Conservation (phyloP, 2,888 invertebrate species). For the Drepana falcataria region DNA sequence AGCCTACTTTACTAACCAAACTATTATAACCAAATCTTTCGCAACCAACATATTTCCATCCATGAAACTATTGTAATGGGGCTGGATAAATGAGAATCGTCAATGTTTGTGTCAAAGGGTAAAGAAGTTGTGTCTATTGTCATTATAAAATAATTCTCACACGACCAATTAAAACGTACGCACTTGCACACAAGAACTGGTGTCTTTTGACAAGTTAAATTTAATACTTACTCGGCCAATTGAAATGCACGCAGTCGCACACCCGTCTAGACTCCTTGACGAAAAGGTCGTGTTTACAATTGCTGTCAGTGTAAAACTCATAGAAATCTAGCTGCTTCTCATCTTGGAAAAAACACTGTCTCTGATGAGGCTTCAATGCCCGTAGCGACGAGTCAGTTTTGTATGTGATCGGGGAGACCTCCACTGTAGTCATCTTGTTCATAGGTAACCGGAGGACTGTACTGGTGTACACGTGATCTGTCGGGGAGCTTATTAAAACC, state of each 20-base stretch:
- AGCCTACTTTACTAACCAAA: too few species aligned
- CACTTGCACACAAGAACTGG: neutral
- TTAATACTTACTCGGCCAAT: conserved; percentile 62
- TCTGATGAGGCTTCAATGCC: conserved; percentile 42
- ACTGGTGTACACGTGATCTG: conserved; percentile 64
- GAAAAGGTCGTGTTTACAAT: conserved; percentile 74
- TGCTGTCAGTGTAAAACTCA: conserved; percentile 72
- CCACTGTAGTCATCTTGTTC: conserved; percentile 66
- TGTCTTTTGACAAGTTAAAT: neutral
- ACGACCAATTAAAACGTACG: too few species aligned
- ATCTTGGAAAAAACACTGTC: conserved; percentile 68
- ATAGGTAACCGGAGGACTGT: conserved; percentile 65
- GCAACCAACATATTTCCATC: too few species aligned
- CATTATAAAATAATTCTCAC: too few species aligned
- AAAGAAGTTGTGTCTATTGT: too few species aligned
- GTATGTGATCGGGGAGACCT: conserved; percentile 63
- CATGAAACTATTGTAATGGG: too few species aligned
- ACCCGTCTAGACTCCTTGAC: conserved; percentile 58
- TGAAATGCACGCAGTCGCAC: conserved; percentile 67
- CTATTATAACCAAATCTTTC: too few species aligned
- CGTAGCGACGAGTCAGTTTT: conserved; percentile 56
- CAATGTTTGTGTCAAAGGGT: too few species aligned
- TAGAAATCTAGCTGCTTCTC: conserved; percentile 58
- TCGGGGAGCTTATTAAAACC: conserved; percentile 64
- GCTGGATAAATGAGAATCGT: too few species aligned